These are phyloP conservation scores for Apis dorsata DNA, from an alignment of 1,140 invertebrate genomes.

Conservation along the genomic window DNA sequence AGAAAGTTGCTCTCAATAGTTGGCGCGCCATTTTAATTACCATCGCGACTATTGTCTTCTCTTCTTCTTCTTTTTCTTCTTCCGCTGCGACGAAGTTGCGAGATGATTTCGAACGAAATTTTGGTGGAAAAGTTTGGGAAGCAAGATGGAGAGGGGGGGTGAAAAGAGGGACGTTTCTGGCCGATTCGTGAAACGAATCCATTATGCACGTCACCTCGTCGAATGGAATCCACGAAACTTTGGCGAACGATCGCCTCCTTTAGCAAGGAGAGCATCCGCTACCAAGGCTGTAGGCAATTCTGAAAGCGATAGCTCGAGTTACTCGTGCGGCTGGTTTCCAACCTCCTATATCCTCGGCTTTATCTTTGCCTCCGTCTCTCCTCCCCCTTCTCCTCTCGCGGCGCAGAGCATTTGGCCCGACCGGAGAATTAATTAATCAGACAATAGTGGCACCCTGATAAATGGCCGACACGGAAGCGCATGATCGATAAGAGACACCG, in stretches of 20 bases:
- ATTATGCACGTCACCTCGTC: not conserved
- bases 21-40: constrained; percentile 18
- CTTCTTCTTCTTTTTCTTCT: not conserved
- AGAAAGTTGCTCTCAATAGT: not conserved
- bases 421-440: constrained; percentile 52
- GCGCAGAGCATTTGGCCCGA: not conserved
- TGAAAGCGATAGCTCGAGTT: constrained; percentile 33
- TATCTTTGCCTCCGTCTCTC: not conserved
- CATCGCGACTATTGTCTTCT: not conserved
- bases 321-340: not conserved
- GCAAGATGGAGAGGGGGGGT: fast-evolving
- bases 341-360: constrained; percentile 5
- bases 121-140: not conserved
- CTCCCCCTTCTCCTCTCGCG: not conserved
- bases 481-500: constrained; percentile 44
- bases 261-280: constrained; percentile 45
- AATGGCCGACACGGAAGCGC: constrained; percentile 34
- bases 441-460: constrained; percentile 39
- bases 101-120: not conserved
- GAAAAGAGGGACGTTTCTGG: not conserved
- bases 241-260: not conserved
- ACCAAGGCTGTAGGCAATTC: constrained; percentile 26
- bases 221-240: constrained; percentile 25
- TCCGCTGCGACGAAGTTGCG: no score
- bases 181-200: no score